Conservation (phyloP, 2,113 vertebrate species). For the Verasper variegatus region DNA sequence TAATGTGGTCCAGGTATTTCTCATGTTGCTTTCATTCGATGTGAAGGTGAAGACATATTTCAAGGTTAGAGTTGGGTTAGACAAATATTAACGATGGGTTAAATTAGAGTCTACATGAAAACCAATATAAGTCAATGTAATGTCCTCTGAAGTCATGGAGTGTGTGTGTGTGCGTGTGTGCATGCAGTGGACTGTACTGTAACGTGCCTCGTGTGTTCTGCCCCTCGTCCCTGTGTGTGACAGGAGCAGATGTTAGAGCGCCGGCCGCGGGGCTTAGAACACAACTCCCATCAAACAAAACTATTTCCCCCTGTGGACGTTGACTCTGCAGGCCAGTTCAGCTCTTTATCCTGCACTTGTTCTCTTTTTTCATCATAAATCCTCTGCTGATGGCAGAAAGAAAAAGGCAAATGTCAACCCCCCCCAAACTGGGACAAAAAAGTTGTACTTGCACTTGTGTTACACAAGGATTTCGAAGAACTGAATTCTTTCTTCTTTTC, state of each 20-base stretch:
- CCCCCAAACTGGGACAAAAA: slow-evolving; percentile 52
- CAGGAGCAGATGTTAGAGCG: slow-evolving; percentile 72
- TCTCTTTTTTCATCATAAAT: slow-evolving; percentile 62
- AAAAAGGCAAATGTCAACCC: slow-evolving; percentile 43
- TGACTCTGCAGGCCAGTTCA: slow-evolving; percentile 47
- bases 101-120: neutral
- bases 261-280: slow-evolving; percentile 51
- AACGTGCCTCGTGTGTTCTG: slow-evolving; percentile 24
- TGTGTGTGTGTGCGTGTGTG: neutral
- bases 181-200: neutral
- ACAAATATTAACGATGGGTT: neutral
- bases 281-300: slow-evolving; percentile 55
- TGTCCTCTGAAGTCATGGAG: neutral
- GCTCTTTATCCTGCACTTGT: slow-evolving; percentile 46
- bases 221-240: slow-evolving; percentile 48
- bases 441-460: slow-evolving; percentile 33
- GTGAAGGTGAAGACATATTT: neutral
- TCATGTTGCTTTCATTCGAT: neutral
- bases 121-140: neutral
- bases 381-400: slow-evolving; percentile 42
- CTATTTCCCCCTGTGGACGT: slow-evolving; percentile 48
- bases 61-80: neutral
- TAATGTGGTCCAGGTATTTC: neutral
- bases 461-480: slow-evolving; percentile 5
- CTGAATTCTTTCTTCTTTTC: neutral